Base-by-base conservation (phyloP, 2,797 vertebrate species). In the Coreius guichenoti region DNA sequence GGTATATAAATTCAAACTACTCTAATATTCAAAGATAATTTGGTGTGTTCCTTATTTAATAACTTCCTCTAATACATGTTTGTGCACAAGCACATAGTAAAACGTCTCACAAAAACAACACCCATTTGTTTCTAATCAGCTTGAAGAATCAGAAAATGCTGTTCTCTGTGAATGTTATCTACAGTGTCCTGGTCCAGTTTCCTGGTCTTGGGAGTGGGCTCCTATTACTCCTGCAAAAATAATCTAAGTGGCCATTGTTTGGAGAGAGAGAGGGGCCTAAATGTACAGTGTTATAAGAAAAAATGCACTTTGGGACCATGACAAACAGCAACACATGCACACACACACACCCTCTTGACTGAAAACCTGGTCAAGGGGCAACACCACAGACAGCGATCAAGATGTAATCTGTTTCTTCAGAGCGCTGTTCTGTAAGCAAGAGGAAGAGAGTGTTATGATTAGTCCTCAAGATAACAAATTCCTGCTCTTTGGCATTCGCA, bases 151-250 rank as follows among this genome's bases (percentile, higher is more conserved):
- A 93, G 90, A 82, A 87, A 85, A 91, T 72, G 82, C 90, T 90
- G 82, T 91, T 90, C 91, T 80, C 68, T 58, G 81, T 90, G 88
- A 95, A 92, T 67, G 84, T 92, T 93, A 94, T 94, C 94, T 94
- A 86, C 92, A 91, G 92, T 91, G 89, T 91, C 92, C 93, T 91
- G 91, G 91, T 91, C 81, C 69, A 90, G 92, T 95, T 96, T 96
- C 95, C 94, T 94, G 91, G 93, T 93, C 89, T 3, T 93, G 92
- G 94, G 94, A 94, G 94, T 93, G 86, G 91, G 89, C 91, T 94
- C 89, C 87, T 93, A 88, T 70, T 90, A 94, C 93, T 90, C 90
- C 93, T 94, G 91, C 89, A 93, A 95, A 95, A 96, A 94, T 94
- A 95, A 94, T 93, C 91, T 90, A 92, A 81, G 92, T 84, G 87